phyloP scores from a whole-genome alignment of 2,113 vertebrate species.

The Xenus cinereus region DNA sequence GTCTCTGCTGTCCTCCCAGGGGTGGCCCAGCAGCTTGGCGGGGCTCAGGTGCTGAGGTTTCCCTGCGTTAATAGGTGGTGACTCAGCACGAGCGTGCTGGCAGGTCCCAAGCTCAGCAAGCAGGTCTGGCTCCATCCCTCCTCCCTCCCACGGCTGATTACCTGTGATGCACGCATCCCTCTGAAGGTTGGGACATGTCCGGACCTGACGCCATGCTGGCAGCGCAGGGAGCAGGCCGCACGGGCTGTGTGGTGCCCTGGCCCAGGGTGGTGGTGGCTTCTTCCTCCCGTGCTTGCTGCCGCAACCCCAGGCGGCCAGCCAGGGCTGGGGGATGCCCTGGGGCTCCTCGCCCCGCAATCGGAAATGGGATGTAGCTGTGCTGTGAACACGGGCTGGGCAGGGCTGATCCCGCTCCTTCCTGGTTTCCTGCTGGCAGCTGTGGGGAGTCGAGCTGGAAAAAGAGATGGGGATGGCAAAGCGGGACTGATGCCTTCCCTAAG shows the following conservation, averaged over 20 bases:
- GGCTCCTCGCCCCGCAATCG: background rate
- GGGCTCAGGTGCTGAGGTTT: constrained; percentile 58
- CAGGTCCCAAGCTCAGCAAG: constrained; percentile 59
- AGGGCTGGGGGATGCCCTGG: background rate
- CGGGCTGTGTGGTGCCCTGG: background rate
- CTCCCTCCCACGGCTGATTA: constrained; percentile 60
- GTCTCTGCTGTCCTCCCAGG: background rate
- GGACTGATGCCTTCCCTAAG: background rate
- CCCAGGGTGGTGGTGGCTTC: background rate
- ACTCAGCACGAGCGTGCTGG: constrained; percentile 55
- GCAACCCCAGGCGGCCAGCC: fast-evolving
- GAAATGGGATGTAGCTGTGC: background rate
- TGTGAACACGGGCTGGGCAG: background rate
- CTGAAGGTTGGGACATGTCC: constrained; percentile 46
- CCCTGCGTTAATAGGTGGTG: constrained; percentile 56
- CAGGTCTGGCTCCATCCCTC: constrained; percentile 69
- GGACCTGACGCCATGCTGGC: constrained; percentile 22
- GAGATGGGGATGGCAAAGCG: background rate
- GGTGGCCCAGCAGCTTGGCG: background rate
- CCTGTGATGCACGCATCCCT: constrained; percentile 39
- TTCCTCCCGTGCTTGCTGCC: background rate
- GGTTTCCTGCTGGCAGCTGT: background rate
- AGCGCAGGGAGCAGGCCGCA: background rate
- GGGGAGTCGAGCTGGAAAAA: background rate
- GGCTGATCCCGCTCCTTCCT: background rate